A percentile compares a stretch with the other conserved stretches of the same genome.
phyloP scores from a whole-genome alignment of 1,140 invertebrate genomes.

The Pseudomyrmex flavicornis region DNA sequence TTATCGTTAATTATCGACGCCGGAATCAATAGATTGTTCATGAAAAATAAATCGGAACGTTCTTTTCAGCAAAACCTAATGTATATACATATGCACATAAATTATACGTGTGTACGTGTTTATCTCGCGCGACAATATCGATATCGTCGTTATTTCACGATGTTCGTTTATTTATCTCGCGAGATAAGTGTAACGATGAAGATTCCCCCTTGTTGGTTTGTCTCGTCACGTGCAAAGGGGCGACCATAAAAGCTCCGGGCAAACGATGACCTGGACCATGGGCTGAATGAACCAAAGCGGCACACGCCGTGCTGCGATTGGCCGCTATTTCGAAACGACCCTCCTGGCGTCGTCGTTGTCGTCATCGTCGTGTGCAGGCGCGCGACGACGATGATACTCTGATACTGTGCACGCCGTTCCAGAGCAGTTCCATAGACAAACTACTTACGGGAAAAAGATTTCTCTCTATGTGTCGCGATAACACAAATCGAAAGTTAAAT shows the following conservation, averaged over 20 bases:
- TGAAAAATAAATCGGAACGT: background rate
- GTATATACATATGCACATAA: no score
- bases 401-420: constrained; percentile 22
- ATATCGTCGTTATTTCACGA: constrained; percentile 16
- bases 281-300: constrained; percentile 59
- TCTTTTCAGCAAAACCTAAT: no score
- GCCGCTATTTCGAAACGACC: constrained; percentile 59
- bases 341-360: constrained; percentile 27
- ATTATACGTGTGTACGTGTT: background rate
- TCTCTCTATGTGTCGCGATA: background rate
- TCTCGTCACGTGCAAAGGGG: constrained; percentile 31
- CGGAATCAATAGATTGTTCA: background rate
- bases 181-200: constrained; percentile 43
- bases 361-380: background rate
- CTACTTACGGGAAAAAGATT: background rate
- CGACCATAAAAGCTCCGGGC: constrained; percentile 55
- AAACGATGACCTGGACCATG: constrained; percentile 60
- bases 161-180: constrained; percentile 47
- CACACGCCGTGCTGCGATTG: constrained; percentile 48
- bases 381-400: background rate
- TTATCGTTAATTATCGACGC: no score
- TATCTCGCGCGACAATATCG: background rate
- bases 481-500: background rate
- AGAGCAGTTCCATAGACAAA: constrained; percentile 11
- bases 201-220: constrained; percentile 25